phyloP scores from a whole-genome alignment of 2,888 invertebrate genomes.

The Drosophila siamana region DNA sequence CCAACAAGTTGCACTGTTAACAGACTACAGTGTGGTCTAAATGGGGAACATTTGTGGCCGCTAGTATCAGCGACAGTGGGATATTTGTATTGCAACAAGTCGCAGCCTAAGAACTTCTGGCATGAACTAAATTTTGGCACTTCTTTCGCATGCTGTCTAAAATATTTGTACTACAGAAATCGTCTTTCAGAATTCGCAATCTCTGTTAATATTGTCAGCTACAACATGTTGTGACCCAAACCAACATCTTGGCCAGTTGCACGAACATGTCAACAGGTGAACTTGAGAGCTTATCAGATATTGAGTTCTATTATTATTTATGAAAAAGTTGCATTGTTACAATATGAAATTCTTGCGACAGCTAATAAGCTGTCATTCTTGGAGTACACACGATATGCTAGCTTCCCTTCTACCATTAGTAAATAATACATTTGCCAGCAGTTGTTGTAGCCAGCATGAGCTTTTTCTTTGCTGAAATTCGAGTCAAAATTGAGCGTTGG shows the following conservation, averaged over 20 bases:
- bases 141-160: background rate
- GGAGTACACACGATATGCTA: background rate
- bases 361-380: slow-evolving; percentile 7
- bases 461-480: no score
- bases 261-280: slow-evolving; percentile 23
- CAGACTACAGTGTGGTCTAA: background rate
- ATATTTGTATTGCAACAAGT: slow-evolving; percentile 7
- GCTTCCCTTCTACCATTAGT: slow-evolving; percentile 14
- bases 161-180: background rate
- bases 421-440: slow-evolving; percentile 59
- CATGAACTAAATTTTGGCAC: background rate
- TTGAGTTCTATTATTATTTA: background rate
- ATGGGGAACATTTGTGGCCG: background rate
- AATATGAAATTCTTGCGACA: slow-evolving; percentile 25
- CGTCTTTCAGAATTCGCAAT: background rate
- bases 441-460: no score
- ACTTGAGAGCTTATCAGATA: background rate
- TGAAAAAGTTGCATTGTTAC: slow-evolving; percentile 18
- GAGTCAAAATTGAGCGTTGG: no score
- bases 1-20: slow-evolving; percentile 2
- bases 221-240: slow-evolving; percentile 6
- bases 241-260: slow-evolving; percentile 15
- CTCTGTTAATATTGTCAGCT: background rate
- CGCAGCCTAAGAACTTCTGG: background rate
- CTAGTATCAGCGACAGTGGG: background rate